These are phyloP conservation scores for Rhipidura dahli DNA, from an alignment of 2,113 vertebrate genomes.

Conservation along the genomic window DNA sequence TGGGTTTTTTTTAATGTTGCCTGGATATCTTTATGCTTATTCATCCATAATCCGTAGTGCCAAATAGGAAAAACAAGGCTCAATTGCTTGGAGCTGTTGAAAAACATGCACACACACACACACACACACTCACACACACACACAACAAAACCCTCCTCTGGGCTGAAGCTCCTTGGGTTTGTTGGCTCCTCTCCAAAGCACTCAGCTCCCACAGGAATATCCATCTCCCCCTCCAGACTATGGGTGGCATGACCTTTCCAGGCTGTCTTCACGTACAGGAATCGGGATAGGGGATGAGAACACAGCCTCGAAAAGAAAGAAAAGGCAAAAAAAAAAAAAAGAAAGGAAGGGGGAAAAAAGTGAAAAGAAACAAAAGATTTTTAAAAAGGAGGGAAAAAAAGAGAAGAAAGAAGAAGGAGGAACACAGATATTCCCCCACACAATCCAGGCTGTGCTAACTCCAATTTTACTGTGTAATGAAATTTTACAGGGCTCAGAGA, in stretches of 20 bases:
- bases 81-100: slow-evolving; percentile 63
- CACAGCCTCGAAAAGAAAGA: neutral
- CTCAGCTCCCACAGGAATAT: slow-evolving; percentile 74
- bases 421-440: neutral
- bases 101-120: slow-evolving; percentile 10
- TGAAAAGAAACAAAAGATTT: neutral
- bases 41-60: slow-evolving; percentile 74
- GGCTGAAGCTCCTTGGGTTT: slow-evolving; percentile 60
- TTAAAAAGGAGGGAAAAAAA: rapidly evolving
- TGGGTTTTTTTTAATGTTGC: slow-evolving; percentile 66
- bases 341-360: rapidly evolving
- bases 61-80: slow-evolving; percentile 67
- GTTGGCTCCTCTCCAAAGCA: slow-evolving; percentile 74
- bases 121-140: neutral
- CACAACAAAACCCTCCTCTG: slow-evolving; percentile 57
- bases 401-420: neutral
- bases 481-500: slow-evolving; percentile 49
- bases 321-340: rapidly evolving
- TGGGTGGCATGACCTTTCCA: slow-evolving; percentile 68
- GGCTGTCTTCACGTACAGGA: slow-evolving; percentile 54
- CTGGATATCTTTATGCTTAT: slow-evolving; percentile 77
- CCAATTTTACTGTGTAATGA: slow-evolving; percentile 49
- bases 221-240: slow-evolving; percentile 46
- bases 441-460: neutral
- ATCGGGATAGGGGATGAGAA: slow-evolving; percentile 18